Evolutionary conservation across 2,797 vertebrate genomes (phyloP), one percentile per base, ranked within the genome.

Genomic region (Gadopsis marmoratus): DNA sequence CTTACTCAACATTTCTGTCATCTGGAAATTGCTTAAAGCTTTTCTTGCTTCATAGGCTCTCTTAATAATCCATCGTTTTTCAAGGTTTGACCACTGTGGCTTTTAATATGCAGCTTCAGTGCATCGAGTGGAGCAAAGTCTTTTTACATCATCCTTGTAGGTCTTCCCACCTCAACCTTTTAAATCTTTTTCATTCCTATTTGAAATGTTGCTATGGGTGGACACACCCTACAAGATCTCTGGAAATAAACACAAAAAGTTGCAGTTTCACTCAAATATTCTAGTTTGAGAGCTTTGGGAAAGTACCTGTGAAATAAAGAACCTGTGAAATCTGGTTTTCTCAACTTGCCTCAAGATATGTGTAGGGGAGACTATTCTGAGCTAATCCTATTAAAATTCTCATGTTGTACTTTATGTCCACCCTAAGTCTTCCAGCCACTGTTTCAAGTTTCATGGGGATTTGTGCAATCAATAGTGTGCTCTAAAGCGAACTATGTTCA

Each of bases 361-460:
- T 85, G 78, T 58, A 67, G 55, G 61, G 74, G 33, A 82, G 64
- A 73, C 70, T 74, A 48, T 71, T 83, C 59, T 65, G 53, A 76
- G 61, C 71, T 82, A 83, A 89, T 88, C 76, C 83, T 71, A 83
- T 89, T 90, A 79, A 85, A 68, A 88, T 87, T 79, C 78, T 76
- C 65, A 73, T 78, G 75, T 86, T 86, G 73, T 84, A 74, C 74
- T 71, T 58, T 79, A 66, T 47, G 73, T 76, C 71, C 76, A 79
- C 39, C 23, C 65, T 72, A 74, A 74, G 66, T 86, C 71, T 82
- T 81, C 54, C 67, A 78, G 71, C 75, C 66, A 63, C 67, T 69
- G 65, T 74, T 88, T 85, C 64, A 79, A 78, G 78, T 83, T 81
- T 81, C 76, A 69, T 39, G 23, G 83, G 77, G 78, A 83, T 85